Percentiles rank a stretch among this genome's conserved stretches.
Evolutionary conservation across 2,888 invertebrate species (phyloP).

Genomic region (Drosophila falleni): DNA sequence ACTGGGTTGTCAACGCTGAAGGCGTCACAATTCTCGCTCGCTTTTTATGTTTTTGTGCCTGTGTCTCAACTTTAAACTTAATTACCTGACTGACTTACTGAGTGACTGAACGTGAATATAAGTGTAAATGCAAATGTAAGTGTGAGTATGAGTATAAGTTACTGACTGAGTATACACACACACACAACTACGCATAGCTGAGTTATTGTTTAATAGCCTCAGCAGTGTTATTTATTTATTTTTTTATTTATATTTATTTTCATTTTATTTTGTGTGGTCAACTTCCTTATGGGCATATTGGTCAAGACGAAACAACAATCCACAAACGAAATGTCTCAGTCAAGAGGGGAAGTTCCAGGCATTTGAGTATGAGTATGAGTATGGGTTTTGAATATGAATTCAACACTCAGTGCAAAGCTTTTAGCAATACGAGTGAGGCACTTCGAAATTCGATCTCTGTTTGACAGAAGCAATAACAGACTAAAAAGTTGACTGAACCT

Average conservation of each 20-base stretch:
- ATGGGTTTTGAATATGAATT: constrained; percentile 45
- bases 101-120: constrained; percentile 7
- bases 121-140: constrained; percentile 8
- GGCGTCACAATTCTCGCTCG: constrained; percentile 54
- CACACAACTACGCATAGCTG: constrained; percentile 40
- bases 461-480: constrained; percentile 9
- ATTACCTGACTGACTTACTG: constrained; percentile 55
- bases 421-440: constrained; percentile 12
- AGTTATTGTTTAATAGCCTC: constrained; percentile 58
- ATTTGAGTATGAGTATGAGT: constrained; percentile 7
- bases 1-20: constrained; percentile 31
- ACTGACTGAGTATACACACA: constrained; percentile 15
- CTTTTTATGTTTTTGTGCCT: constrained; percentile 33
- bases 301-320: constrained; percentile 24
- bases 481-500: constrained; percentile 52
- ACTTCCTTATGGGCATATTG: constrained; percentile 65
- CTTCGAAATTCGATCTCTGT: constrained; percentile 41
- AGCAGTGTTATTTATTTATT: constrained; percentile 35
- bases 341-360: neutral
- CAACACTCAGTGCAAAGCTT: constrained; percentile 25
- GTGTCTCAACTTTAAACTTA: constrained; percentile 68
- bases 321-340: constrained; percentile 6
- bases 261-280: constrained; percentile 28
- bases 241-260: constrained; percentile 31
- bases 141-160: constrained; percentile 3